Evolutionary conservation across 2,113 vertebrate genomes (phyloP).

Genomic region (Tympanuchus pallidicinctus): DNA sequence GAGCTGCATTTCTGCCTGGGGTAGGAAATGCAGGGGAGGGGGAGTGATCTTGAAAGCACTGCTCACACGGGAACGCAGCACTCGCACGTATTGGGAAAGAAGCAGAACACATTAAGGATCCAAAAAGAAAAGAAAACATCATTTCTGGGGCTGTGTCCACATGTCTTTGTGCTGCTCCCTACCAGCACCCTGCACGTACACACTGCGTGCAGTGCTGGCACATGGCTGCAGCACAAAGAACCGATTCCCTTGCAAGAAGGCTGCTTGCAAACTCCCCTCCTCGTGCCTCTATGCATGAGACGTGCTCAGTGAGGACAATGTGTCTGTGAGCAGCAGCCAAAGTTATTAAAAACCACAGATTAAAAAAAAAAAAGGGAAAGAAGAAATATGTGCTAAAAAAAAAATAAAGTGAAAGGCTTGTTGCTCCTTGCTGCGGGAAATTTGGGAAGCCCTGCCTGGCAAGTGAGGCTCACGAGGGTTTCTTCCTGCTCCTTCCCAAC

Average conservation of each 20-base stretch:
- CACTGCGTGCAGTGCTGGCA: no score
- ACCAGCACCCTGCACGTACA: background rate
- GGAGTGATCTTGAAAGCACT: background rate
- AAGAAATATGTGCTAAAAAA: background rate
- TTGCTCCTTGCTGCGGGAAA: constrained; percentile 40
- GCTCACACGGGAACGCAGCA: background rate
- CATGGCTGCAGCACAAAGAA: background rate
- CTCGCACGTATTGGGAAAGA: background rate
- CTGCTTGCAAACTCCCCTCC: constrained; percentile 12
- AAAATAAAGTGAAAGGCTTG: background rate
- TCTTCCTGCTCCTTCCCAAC: constrained; percentile 1
- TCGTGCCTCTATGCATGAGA: background rate
- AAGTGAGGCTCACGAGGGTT: constrained; percentile 20
- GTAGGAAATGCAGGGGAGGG: background rate
- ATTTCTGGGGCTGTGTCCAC: no score
- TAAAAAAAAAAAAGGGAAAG: background rate
- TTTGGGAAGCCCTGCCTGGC: constrained; percentile 61
- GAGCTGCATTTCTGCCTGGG: background rate
- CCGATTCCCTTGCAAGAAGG: background rate
- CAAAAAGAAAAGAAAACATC: fast-evolving
- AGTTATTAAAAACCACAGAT: constrained; percentile 17
- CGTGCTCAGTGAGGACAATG: background rate
- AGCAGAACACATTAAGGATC: background rate
- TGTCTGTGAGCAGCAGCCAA: constrained; percentile 42
- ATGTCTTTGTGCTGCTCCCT: background rate